A percentile compares a stretch with the other conserved stretches of the same genome.
These are phyloP conservation scores for Sebastes minor DNA, from an alignment of 2,797 vertebrate genomes.

Conservation along the genomic window DNA sequence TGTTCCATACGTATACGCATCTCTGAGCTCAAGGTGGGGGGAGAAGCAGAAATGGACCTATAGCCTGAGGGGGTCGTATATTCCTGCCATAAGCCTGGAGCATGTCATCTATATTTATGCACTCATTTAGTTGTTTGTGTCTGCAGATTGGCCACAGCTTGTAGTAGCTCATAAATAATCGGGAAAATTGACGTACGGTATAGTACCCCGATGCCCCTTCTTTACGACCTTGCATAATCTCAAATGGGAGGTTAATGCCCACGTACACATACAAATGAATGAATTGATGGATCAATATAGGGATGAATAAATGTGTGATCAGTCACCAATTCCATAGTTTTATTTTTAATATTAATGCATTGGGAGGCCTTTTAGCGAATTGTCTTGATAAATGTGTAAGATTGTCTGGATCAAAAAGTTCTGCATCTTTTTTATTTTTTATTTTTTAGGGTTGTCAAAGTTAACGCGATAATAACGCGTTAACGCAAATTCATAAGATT, in stretches of 20 bases:
- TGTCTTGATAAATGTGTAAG: neutral
- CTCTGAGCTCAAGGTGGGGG: slow-evolving; percentile 42
- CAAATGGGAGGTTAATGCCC: slow-evolving; percentile 33
- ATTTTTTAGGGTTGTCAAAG: neutral
- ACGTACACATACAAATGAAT: neutral
- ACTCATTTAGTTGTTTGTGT: slow-evolving; percentile 75
- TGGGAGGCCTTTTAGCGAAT: neutral
- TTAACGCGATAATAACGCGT: neutral
- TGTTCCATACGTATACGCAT: slow-evolving; percentile 27
- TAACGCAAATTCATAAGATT: fast-evolving
- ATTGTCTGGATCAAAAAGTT: neutral
- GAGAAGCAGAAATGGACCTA: slow-evolving; percentile 45
- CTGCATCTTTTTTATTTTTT: neutral
- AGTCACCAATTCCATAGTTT: neutral
- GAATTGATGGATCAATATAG: slow-evolving; percentile 11
- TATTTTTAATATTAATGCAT: neutral
- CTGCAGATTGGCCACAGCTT: slow-evolving; percentile 61
- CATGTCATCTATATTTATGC: slow-evolving; percentile 78
- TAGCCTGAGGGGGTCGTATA: slow-evolving; percentile 60
- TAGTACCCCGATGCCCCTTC: slow-evolving; percentile 1
- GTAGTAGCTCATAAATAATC: slow-evolving; percentile 65
- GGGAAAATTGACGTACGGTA: slow-evolving; percentile 67
- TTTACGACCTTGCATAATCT: slow-evolving; percentile 40
- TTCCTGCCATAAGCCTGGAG: slow-evolving; percentile 67
- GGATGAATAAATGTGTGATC: slow-evolving; percentile 15